Evolutionary conservation across 2,888 invertebrate species (phyloP).

Genomic region (Glyphotaelius pellucidus): DNA sequence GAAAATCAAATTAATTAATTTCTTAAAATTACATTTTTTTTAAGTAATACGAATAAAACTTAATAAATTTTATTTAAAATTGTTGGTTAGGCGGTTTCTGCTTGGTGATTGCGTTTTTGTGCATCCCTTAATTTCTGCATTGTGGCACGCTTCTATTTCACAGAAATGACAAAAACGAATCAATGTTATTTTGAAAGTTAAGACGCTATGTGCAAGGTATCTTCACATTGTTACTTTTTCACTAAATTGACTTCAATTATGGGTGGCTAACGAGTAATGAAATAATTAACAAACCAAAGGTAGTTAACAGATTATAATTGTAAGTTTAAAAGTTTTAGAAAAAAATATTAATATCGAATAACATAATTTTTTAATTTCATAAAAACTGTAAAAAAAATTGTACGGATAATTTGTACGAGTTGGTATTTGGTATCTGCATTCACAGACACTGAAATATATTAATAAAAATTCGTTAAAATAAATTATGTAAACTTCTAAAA

Average conservation of each 20-base stretch:
- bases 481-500: no score
- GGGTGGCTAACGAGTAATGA: background rate
- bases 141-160: conserved; percentile 5
- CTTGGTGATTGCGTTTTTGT: background rate
- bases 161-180: conserved; percentile 1
- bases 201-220: background rate
- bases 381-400: no score
- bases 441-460: no score
- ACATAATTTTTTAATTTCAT: no score
- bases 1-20: no score
- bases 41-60: background rate
- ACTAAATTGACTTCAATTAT: background rate
- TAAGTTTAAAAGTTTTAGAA: no score
- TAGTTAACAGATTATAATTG: no score
- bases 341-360: no score
- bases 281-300: background rate
- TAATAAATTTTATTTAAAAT: background rate
- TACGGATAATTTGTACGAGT: no score
- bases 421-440: no score
- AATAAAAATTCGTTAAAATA: no score
- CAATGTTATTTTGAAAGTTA: background rate
- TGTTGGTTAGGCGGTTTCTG: background rate
- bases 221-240: background rate
- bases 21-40: background rate
- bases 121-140: background rate